phyloP scores from a whole-genome alignment of 1,140 invertebrate species.

The Dufourea novaeangliae region DNA sequence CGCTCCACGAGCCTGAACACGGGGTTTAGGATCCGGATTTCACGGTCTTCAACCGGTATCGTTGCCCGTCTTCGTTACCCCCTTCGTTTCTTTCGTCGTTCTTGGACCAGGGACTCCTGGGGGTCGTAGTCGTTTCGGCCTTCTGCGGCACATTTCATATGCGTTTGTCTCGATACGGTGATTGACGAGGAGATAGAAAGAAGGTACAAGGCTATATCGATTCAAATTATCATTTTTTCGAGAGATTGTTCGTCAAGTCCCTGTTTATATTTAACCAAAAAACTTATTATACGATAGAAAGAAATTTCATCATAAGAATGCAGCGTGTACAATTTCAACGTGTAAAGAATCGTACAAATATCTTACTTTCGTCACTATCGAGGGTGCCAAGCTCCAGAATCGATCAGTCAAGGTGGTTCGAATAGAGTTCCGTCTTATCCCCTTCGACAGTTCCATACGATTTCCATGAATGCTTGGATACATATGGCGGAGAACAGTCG shows the following conservation, averaged over 20 bases:
- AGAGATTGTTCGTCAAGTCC: too few species aligned
- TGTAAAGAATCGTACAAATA: too few species aligned
- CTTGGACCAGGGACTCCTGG: conserved; percentile 54
- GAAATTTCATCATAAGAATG: too few species aligned
- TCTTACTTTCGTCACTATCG: too few species aligned
- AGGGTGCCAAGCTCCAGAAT: too few species aligned
- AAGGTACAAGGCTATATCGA: too few species aligned
- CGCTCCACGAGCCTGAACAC: conserved; percentile 56
- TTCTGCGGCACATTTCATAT: conserved; percentile 55
- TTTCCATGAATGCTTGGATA: conserved; percentile 31
- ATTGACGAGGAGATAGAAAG: neutral
- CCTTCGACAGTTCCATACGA: neutral
- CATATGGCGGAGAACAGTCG: neutral
- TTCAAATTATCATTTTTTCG: too few species aligned
- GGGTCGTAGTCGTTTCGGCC: conserved; percentile 47
- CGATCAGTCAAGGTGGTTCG: too few species aligned
- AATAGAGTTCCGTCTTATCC: neutral
- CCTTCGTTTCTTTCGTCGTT: conserved; percentile 37
- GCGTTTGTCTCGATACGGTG: conserved; percentile 10
- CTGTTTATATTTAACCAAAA: too few species aligned
- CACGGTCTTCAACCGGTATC: conserved; percentile 68
- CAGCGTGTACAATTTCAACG: too few species aligned
- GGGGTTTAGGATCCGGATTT: conserved; percentile 67
- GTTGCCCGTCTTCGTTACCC: conserved; percentile 54
- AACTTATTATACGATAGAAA: too few species aligned